These are phyloP conservation scores for Planococcus citri DNA, from an alignment of 1,140 invertebrate species.

Conservation along the genomic window DNA sequence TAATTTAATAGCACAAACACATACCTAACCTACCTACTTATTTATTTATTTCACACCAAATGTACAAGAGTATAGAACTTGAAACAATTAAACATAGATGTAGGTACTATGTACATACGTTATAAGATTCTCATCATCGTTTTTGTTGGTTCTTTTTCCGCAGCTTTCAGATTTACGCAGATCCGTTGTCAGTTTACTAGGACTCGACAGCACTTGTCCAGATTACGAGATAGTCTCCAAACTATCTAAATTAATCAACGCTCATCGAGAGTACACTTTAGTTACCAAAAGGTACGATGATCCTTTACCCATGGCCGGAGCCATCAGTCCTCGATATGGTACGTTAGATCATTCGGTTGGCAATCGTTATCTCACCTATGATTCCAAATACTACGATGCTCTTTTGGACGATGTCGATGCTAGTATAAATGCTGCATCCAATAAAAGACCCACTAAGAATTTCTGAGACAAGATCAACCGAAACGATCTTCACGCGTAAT, in stretches of 20 bases:
- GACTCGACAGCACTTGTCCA: slow-evolving; percentile 50
- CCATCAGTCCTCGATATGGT: slow-evolving; percentile 8
- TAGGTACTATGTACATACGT: too few relatives aligned
- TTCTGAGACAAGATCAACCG: neutral
- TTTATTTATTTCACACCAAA: too few relatives aligned
- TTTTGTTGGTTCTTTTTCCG: slow-evolving; percentile 14
- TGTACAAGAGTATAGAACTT: too few relatives aligned
- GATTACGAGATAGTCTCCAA: slow-evolving; percentile 64
- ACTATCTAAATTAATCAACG: slow-evolving; percentile 59
- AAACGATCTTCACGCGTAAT: too few relatives aligned
- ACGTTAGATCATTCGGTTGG: slow-evolving; percentile 27
- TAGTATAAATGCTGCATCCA: slow-evolving; percentile 30
- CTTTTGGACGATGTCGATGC: slow-evolving; percentile 31
- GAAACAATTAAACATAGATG: too few relatives aligned
- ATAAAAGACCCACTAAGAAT: slow-evolving; percentile 29
- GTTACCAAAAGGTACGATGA: slow-evolving; percentile 47
- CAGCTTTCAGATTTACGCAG: slow-evolving; percentile 53
- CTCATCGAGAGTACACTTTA: slow-evolving; percentile 61
- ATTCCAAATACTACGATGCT: slow-evolving; percentile 25
- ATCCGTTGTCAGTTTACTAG: slow-evolving; percentile 51
- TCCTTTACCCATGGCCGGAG: slow-evolving; percentile 22
- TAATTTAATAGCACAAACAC: too few relatives aligned
- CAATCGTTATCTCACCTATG: neutral
- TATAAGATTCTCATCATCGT: too few relatives aligned
- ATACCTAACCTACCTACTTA: too few relatives aligned